Evolutionary conservation across 2,113 vertebrate genomes (phyloP), one percentile per base, ranked within the genome.

Genomic region (Nesoenas mayeri): DNA sequence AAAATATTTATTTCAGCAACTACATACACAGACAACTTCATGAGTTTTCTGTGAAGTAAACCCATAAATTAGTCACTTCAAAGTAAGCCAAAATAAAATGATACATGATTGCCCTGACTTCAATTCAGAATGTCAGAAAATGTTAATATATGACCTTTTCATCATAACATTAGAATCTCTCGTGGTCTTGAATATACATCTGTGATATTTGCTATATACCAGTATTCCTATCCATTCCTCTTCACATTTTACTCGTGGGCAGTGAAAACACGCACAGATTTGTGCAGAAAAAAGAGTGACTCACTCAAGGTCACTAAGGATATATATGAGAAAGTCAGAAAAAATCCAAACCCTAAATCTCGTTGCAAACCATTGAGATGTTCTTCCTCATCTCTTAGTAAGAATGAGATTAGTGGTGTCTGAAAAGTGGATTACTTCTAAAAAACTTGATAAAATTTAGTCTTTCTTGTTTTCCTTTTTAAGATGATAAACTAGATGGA

Each of bases 1-100:
- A 73, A 93, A 80, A 88, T 86, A 83, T 84, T 93, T 91, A 85
- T 85, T 70, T 92, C 22, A 70, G 51, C 54, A 83, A 29, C 70
- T 58, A 25, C 0, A 1, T 62, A 44, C 18, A 25, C 4, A 50
- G 11, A 77, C 14, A 69, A 74, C 32, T 70, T 92, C 51, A 88
- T 19, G 92, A 90, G 13, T 1, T 36, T 7, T 70, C 64, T 66
- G 12, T 85, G 47, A 91, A 73, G 4, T 69, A 78, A 65, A 65
- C 6, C 25, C 16, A 25, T 84, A 71, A 71, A 84, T 71, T 15
- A 81, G 44, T 90, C 34, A 26, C 50, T 73, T 88, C 72, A 83
- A 92, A 83, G 16, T 77, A 84, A 73, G 36, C 25, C 19, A 83
- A 73, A 91, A 90, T 69, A 70, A 64, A 40, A 78, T 57, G 36